Evolutionary conservation across 2,888 invertebrate genomes (phyloP), one percentile per base, ranked within the genome.

Genomic region (Drosophila putrida): DNA sequence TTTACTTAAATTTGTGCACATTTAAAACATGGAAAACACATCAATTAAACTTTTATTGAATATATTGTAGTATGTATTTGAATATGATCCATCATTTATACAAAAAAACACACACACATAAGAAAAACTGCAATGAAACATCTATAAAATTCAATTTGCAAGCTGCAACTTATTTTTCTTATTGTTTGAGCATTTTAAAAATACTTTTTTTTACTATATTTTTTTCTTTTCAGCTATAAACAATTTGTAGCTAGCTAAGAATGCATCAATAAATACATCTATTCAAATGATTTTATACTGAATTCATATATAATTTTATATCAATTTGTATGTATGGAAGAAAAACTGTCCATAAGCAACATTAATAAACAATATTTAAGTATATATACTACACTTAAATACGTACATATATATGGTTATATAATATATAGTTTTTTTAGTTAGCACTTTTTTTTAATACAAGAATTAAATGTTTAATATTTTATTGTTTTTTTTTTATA

Each of bases 331-430:
- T 83, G 60, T 82, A 86, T 89, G 88, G 88, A 89, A 90, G 88
- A 89, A 89, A 89, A 89, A 89, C 88, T 89, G 80, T 90, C 89
- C 89, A 89, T 82, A 82, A 86, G 86, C 80, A 75, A 87, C 75
- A 61, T 80, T 68, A 65, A 78, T 83, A 67, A 78, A 71, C 66
- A 75, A 73, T 68, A 77, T 57, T 44, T 59, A 51, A 60, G 62
- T 66, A 35, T 64, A 73, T 20, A 20, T 59, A 65, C 58, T 71
- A 63, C 41, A 46, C 39, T 58, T 50, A 43, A 61, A 60, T 53
- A 70, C 49, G 58, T 61, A 41, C 44, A 74, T 61, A 28, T 67
- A 50, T 50, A 41, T 53, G 50, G 9, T 38, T 61, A 73, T 62
- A 57, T 74, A 47, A 38, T 54, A 51, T 62, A 28, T 51, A 57